These are phyloP conservation scores for Abscondita cerata DNA, from an alignment of 2,888 invertebrate genomes.

Conservation along the genomic window DNA sequence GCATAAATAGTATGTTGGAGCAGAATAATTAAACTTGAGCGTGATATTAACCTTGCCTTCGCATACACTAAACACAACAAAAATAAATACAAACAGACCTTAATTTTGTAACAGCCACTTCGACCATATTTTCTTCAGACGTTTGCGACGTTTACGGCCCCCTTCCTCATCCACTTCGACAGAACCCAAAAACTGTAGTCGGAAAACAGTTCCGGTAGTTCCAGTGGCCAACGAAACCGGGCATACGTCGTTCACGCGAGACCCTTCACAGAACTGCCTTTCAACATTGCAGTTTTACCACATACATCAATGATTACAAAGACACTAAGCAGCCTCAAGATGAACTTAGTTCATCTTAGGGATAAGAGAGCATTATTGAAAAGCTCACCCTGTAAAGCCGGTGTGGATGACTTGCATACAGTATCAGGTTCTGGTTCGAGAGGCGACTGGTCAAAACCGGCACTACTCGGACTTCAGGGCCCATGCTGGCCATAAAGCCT, in stretches of 20 bases:
- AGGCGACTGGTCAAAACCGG: slow-evolving; percentile 53
- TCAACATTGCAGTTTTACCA: slow-evolving; percentile 35
- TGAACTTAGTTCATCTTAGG: slow-evolving; percentile 22
- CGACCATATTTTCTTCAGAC: slow-evolving; percentile 89
- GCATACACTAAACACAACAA: slow-evolving; percentile 9
- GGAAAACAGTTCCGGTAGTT: slow-evolving; percentile 76
- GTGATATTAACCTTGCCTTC: background rate
- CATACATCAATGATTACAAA: slow-evolving; percentile 24
- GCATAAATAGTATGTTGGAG: slow-evolving; percentile 33
- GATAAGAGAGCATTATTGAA: slow-evolving; percentile 44
- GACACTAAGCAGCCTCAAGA: slow-evolving; percentile 17
- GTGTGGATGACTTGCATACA: slow-evolving; percentile 50
- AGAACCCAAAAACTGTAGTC: slow-evolving; percentile 83
- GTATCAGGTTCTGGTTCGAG: slow-evolving; percentile 49
- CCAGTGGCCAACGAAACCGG: slow-evolving; percentile 60
- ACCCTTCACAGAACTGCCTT: slow-evolving; percentile 51
- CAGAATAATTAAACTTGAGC: slow-evolving; percentile 4
- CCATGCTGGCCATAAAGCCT: slow-evolving; percentile 54
- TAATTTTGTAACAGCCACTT: slow-evolving; percentile 87
- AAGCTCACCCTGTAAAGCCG: slow-evolving; percentile 55
- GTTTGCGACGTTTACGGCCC: slow-evolving; percentile 72
- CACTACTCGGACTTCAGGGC: slow-evolving; percentile 54
- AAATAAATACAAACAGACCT: slow-evolving; percentile 66
- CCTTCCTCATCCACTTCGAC: slow-evolving; percentile 86
- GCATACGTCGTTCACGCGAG: slow-evolving; percentile 48